phyloP scores from a whole-genome alignment of 2,797 vertebrate species.

The Pangasius larnaudii region DNA sequence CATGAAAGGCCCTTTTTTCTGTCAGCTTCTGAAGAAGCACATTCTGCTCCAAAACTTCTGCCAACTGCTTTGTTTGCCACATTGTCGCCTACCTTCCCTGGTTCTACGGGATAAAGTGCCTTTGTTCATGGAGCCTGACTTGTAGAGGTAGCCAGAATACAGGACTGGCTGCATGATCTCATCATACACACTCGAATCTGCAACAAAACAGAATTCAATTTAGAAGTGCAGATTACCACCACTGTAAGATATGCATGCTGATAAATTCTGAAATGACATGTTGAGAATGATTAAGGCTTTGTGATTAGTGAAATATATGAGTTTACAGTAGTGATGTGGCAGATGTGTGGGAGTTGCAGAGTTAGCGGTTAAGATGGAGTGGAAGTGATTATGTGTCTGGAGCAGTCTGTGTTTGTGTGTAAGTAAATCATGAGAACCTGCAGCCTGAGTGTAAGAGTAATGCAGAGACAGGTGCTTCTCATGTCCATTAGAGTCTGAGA shows the following conservation, averaged over 20 bases:
- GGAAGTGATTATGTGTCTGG: background rate
- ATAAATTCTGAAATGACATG: background rate
- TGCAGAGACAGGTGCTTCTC: conserved; percentile 55
- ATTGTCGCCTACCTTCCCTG: conserved; percentile 78
- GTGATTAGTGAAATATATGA: background rate
- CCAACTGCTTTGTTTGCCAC: conserved; percentile 45
- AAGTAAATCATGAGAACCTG: conserved; percentile 63
- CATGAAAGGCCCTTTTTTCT: conserved; percentile 32
- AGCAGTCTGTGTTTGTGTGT: background rate
- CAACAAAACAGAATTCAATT: conserved; percentile 2
- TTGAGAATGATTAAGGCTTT: background rate
- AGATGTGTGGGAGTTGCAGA: background rate
- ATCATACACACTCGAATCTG: conserved; percentile 86
- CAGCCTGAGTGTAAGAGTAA: conserved; percentile 38
- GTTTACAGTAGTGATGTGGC: background rate
- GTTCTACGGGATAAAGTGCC: conserved; percentile 78
- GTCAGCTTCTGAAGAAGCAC: conserved; percentile 28
- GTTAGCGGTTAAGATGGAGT: background rate
- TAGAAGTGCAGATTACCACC: background rate
- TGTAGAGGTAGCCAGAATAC: conserved; percentile 87
- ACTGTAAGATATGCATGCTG: background rate
- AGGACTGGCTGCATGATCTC: conserved; percentile 89
- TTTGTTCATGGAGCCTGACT: conserved; percentile 68
- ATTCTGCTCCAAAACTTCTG: conserved; percentile 50
- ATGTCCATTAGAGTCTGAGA: conserved; percentile 59